phyloP scores from a whole-genome alignment of 2,113 vertebrate species.

The Acrocephalus arundinaceus region DNA sequence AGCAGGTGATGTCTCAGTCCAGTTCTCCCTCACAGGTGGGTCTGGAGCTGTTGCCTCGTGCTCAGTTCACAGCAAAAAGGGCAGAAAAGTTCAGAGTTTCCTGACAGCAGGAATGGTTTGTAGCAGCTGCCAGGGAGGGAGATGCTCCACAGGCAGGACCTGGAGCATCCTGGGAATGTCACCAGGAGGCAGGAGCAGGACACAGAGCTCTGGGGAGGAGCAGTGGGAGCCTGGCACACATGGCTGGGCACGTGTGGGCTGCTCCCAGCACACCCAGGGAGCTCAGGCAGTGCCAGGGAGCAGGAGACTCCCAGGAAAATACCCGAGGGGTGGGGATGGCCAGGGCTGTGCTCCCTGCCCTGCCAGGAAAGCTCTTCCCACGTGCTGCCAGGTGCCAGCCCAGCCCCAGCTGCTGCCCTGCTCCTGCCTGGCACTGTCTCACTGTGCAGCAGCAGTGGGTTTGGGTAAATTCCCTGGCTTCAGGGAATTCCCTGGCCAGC shows the following conservation, averaged over 20 bases:
- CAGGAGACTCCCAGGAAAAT: slow-evolving; percentile 1
- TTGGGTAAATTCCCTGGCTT: rapidly evolving
- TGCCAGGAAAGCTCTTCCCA: neutral
- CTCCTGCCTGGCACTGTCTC: neutral
- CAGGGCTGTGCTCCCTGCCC: neutral
- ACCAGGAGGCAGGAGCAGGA: neutral
- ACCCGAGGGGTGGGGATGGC: neutral
- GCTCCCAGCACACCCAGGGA: neutral
- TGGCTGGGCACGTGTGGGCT: neutral
- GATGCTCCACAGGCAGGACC: neutral
- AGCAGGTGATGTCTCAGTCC: neutral
- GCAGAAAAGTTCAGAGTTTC: neutral
- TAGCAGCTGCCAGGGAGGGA: neutral
- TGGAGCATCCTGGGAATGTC: neutral
- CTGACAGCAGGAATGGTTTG: neutral
- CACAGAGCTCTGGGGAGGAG: neutral
- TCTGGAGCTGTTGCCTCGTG: neutral
- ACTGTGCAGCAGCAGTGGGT: rapidly evolving
- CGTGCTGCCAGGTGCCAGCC: neutral
- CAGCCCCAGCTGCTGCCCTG: neutral
- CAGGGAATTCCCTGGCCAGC: neutral
- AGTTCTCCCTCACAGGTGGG: neutral
- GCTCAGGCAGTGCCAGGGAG: neutral
- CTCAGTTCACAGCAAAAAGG: neutral
- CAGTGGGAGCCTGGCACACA: neutral